These are phyloP conservation scores for Malacosoma neustria DNA, from an alignment of 2,888 invertebrate species.

Conservation along the genomic window DNA sequence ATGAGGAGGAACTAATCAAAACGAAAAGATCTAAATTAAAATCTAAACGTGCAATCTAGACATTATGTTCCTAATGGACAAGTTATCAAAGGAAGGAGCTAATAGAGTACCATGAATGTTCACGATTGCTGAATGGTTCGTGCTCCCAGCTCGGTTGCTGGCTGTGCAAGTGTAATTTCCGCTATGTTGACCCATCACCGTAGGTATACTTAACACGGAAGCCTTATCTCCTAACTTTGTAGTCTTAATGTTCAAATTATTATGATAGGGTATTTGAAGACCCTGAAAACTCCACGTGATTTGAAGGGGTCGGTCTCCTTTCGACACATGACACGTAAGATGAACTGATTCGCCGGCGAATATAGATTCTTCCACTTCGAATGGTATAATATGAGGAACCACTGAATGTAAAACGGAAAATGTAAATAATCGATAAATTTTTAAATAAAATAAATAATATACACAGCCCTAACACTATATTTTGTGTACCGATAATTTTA, in stretches of 20 bases:
- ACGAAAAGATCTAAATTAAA: constrained; percentile 44
- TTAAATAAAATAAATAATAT: constrained; percentile 9
- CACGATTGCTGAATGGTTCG: constrained; percentile 72
- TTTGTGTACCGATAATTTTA: constrained; percentile 64
- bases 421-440: constrained; percentile 9
- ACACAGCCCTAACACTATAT: constrained; percentile 10
- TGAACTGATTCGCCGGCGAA: constrained; percentile 81
- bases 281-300: constrained; percentile 82
- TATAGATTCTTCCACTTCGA: constrained; percentile 79
- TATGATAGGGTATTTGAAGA: constrained; percentile 72
- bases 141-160: constrained; percentile 74
- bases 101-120: constrained; percentile 73
- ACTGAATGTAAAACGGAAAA: constrained; percentile 38
- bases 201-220: constrained; percentile 74
- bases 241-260: constrained; percentile 68
- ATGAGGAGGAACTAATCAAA: constrained; percentile 77
- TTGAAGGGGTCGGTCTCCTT: constrained; percentile 82
- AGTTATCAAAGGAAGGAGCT: constrained; percentile 23
- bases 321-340: constrained; percentile 78
- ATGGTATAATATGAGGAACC: constrained; percentile 79
- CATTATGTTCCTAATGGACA: constrained; percentile 29
- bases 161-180: constrained; percentile 80
- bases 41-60: constrained; percentile 63
- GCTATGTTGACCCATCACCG: constrained; percentile 74
- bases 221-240: constrained; percentile 72